These are phyloP conservation scores for Hirtodrosophila histrioides DNA, from an alignment of 2,888 invertebrate genomes.

Conservation along the genomic window DNA sequence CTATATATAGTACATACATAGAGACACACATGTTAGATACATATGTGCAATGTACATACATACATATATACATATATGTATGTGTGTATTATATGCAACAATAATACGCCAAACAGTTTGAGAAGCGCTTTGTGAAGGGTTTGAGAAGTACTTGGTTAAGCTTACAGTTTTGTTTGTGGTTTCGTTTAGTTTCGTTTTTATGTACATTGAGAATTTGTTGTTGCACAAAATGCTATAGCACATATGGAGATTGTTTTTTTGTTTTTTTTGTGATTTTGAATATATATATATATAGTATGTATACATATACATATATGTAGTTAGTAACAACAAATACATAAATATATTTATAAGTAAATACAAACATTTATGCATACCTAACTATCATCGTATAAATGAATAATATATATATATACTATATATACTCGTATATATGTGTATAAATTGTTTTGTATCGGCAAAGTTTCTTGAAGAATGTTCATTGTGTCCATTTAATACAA, in stretches of 20 bases:
- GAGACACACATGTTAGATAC: not conserved
- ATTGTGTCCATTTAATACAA: constrained; percentile 65
- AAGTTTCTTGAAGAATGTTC: constrained; percentile 34
- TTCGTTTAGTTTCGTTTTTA: constrained; percentile 19
- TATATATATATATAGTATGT: constrained; percentile 24
- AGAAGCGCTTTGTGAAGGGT: constrained; percentile 37
- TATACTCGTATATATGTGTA: not conserved
- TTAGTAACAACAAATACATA: constrained; percentile 40
- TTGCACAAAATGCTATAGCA: constrained; percentile 68
- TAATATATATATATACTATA: constrained; percentile 19
- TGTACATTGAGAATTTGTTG: constrained; percentile 49
- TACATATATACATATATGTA: not conserved
- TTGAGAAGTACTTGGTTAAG: constrained; percentile 51
- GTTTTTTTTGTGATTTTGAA: constrained; percentile 32
- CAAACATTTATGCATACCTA: constrained; percentile 48
- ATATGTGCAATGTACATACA: not conserved
- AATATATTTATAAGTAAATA: constrained; percentile 38
- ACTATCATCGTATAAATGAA: constrained; percentile 31
- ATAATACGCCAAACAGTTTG: constrained; percentile 39
- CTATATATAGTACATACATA: not conserved
- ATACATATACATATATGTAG: constrained; percentile 24
- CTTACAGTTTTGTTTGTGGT: constrained; percentile 19
- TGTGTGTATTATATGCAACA: constrained; percentile 30
- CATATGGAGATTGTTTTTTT: constrained; percentile 65
- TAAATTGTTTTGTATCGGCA: constrained; percentile 18